A percentile compares a stretch with the other conserved stretches of the same genome.
Conservation (phyloP, 2,888 invertebrate genomes). For the Dusona sp. region DNA sequence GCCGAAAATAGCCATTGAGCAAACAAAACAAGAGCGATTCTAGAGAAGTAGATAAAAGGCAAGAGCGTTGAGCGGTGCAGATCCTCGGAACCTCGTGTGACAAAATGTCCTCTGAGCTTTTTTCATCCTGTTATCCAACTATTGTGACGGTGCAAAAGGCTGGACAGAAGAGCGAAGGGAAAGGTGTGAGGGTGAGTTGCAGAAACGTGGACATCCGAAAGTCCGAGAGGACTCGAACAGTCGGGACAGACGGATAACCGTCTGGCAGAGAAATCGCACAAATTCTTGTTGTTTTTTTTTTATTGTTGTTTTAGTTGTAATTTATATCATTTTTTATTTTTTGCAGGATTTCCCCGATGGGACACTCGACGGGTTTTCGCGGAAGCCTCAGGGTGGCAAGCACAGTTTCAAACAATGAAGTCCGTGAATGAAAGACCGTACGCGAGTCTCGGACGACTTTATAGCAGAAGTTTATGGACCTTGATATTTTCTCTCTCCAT, state of each 20-base stretch:
- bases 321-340: constrained; percentile 3
- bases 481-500: not conserved
- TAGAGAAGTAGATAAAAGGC: constrained; percentile 13
- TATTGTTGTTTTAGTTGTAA: not conserved
- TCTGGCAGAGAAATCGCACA: constrained; percentile 40
- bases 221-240: constrained; percentile 35
- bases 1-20: not conserved
- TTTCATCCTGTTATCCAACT: not conserved
- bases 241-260: constrained; percentile 41
- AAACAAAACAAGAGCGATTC: not conserved
- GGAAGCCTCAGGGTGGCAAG: constrained; percentile 23
- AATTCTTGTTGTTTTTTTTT: constrained; percentile 25
- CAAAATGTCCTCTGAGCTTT: constrained; percentile 37
- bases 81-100: constrained; percentile 36
- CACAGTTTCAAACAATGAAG: constrained; percentile 34
- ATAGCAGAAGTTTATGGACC: constrained; percentile 36
- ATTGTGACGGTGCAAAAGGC: not conserved
- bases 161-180: not conserved
- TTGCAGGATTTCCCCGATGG: constrained; percentile 50
- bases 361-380: constrained; percentile 12
- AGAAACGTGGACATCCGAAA: not conserved
- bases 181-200: not conserved
- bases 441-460: constrained; percentile 13
- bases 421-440: constrained; percentile 39
- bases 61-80: constrained; percentile 8